Evolutionary conservation across 2,797 vertebrate genomes (phyloP).

Genomic region (Sarcophilus harrisii): DNA sequence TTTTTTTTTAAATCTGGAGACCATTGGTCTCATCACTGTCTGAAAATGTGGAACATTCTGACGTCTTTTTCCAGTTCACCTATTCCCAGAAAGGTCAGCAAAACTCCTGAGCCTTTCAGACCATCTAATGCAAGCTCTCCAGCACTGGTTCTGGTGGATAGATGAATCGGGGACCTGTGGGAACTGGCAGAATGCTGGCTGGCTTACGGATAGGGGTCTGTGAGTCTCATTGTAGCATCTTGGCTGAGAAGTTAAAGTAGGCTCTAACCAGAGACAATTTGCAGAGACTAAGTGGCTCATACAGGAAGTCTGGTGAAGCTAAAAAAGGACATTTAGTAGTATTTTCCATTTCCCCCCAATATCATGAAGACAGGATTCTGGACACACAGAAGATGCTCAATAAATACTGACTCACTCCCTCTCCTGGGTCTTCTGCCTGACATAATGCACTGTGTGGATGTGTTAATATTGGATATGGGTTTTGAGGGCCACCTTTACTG

Average conservation of each 20-base stretch:
- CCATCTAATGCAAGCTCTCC: background rate
- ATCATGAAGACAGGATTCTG: background rate
- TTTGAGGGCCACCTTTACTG: slow-evolving; percentile 16
- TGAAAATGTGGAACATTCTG: background rate
- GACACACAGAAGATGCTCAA: background rate
- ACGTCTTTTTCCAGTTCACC: background rate
- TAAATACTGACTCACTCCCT: background rate
- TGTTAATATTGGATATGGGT: background rate
- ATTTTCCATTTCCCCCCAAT: background rate
- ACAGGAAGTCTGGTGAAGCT: background rate
- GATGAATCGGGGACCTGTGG: background rate
- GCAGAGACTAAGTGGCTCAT: background rate
- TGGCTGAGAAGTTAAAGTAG: background rate
- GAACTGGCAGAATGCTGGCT: background rate
- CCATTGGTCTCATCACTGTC: background rate
- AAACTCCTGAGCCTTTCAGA: background rate
- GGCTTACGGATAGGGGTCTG: background rate
- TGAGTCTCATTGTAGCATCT: background rate
- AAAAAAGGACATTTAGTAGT: background rate
- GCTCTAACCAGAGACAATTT: background rate
- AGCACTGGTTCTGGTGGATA: background rate
- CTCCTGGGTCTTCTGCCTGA: background rate
- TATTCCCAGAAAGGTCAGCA: background rate
- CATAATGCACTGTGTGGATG: background rate
- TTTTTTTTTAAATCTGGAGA: background rate